Evolutionary conservation across 2,888 invertebrate species (phyloP), one percentile per base, ranked within the genome.

Genomic region (Perizoma flavofasciatum): DNA sequence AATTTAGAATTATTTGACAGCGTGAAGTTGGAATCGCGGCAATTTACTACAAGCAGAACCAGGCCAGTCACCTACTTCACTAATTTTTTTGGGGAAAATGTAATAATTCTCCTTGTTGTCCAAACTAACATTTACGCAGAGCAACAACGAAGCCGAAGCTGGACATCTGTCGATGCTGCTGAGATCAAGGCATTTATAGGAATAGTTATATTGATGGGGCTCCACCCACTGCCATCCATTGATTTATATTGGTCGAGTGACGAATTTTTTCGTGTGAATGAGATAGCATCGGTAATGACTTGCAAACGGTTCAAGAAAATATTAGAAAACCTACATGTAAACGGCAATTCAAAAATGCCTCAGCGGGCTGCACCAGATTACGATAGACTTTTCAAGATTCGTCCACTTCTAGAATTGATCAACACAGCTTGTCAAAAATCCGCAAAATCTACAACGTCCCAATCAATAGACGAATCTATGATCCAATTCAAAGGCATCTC

Each of bases 241-340:
- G 67, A 70, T 59, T 64, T 66, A 62, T 73, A 71, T 68, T 74
- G 71, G 70, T 69, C 72, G 59, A 61, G 62, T 52, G 69, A 71
- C 62, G 66, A 66, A 48, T 58, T 58, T 58, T 67, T 70, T 63
- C 60, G 61, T 47, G 71, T 70, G 35, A 35, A 43, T 37, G 49
- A 58, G 32, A 71, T 72, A 63, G 72, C 70, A 55, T 54, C 62
- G 51, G 57, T 66, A 58, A 72, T 73, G 72, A 59, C 72, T 53
- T 55, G 57, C 41, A 67, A 70, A 64, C 52, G 70, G 33, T 73
- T 69, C 61, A 67, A 71, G 45, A 68, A 71, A 60, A 58, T 69
- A 48, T 65, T 71, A 59, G 63, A 67, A 57, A 49, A 58, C 56
- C 61, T 72, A 51, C 68, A 73, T 69, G 49, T 71, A 50, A 69